Base-by-base conservation (phyloP, 2,797 vertebrate genomes). In the Ptychobarbus kaznakovi region DNA sequence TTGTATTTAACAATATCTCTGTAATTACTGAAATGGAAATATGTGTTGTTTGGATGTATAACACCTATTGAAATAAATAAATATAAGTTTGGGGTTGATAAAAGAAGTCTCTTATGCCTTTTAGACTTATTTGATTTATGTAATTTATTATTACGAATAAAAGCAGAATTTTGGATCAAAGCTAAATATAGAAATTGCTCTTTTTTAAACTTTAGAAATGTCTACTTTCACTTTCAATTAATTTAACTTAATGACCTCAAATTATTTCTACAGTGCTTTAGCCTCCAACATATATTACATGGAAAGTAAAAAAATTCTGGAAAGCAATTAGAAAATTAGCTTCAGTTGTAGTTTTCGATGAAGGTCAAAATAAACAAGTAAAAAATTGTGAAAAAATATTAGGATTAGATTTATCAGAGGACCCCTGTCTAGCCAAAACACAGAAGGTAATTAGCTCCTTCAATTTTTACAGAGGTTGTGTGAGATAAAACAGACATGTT, bases 341-440 rank as follows among this genome's bases (percentile, higher is more conserved):
- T 51, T 35, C 44, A 22, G 28, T 15, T 22, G 28, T 68, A 42
- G 12, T 18, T 38, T 68, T 51, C 12, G 2, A 35, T 5, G 20
- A 51, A 66, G 58, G 58, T 80, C 10, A 68, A 68, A 80, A 66
- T 65, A 80, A 35, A 80, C 10, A 6, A 44, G 61, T 20, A 35
- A 63, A 42, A 44, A 28, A n/a, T 63, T 74, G 58, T 79, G 58
- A 15, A 28, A 4, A 63, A 79, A 63, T 4, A 49, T 11, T 20
- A 80, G 20, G 18, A 66, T 68, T n/a, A 68, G 1, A 80, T 51
- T 51, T 80, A 42, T 51, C 78, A 51, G 12, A 66, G 20, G 63
- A 68, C 18, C 28, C 28, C 18, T 11, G 28, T 35, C 44, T 51
- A 51, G 78, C 28, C 44, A 51, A 68, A 49, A 35, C 65, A 80